Evolutionary conservation across 2,797 vertebrate species (phyloP), one percentile per base, ranked within the genome.

Genomic region (Labroides dimidiatus): DNA sequence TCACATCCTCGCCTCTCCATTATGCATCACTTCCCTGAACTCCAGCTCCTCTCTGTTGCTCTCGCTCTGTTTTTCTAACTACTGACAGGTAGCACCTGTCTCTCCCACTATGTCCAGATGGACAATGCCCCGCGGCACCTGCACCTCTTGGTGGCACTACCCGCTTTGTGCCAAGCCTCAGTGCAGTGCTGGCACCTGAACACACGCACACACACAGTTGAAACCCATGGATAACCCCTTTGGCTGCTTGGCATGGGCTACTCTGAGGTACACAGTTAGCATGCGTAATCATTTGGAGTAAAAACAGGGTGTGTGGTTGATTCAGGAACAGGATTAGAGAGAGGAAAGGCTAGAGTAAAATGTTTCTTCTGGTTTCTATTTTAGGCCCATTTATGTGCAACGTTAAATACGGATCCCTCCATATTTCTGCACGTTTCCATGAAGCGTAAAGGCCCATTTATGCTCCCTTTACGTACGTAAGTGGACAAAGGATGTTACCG

Each of bases 71-170:
- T 19, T 36, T 47, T 19, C 57, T 56, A 52, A 62, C 63, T 33
- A 51, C 77, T 82, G 86, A 86, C 86, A 81, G 85, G 78, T 78
- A 84, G 81, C 86, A 90, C 88, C 85, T 91, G 87, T 77, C 79
- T 69, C 53, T 52, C 77, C 36, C 83, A 45, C 86, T 65, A 75
- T 71, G 83, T 50, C 87, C 91, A 92, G 87, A 91, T 91, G 89
- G 91, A 87, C 75, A 65, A 52, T 75, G 70, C 80, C 79, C 75
- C 50, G 30, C 52, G 77, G 74, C 89, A 89, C 81, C 84, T 78
- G 74, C 64, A 82, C 54, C 76, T 76, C 81, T 63, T 45, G 80
- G 81, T 80, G 77, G 75, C 62, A 51, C 42, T 53, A 39, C 53
- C 42, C 59, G 59, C 49, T 74, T 50, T 15, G 48, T 82, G 84